Evolutionary conservation across 2,888 invertebrate genomes (phyloP).

Genomic region (Caenorhabditis afra): DNA sequence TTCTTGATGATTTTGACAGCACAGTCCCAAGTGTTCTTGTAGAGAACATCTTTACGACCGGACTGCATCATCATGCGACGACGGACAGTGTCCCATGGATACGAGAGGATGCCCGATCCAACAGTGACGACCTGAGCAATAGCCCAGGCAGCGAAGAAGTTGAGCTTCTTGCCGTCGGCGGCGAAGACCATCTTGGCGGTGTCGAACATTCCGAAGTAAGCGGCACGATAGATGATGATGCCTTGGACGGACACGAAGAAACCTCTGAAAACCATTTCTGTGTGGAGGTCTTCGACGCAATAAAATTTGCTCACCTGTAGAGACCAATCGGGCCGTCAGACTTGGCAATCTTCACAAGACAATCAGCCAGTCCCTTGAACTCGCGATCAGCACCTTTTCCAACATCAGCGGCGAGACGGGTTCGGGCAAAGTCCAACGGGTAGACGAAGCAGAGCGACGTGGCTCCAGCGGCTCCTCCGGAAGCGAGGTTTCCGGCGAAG

Average conservation of each 20-base stretch:
- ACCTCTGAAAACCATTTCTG: constrained; percentile 82
- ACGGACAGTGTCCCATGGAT: constrained; percentile 95
- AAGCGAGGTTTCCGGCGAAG: constrained; percentile 86
- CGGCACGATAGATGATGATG: constrained; percentile 91
- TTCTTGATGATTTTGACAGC: constrained; percentile 90
- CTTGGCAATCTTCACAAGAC: constrained; percentile 87
- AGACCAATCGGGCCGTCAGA: constrained; percentile 90
- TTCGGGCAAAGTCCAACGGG: constrained; percentile 94
- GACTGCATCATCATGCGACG: constrained; percentile 99
- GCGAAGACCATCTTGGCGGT: constrained; percentile 94
- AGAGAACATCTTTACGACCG: constrained; percentile 90
- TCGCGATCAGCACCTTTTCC: constrained; percentile 90
- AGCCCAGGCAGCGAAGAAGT: constrained; percentile 92
- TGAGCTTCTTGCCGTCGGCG: constrained; percentile 91
- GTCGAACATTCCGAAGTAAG: constrained; percentile 96
- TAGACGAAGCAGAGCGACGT: constrained; percentile 95
- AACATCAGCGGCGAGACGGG: constrained; percentile 90
- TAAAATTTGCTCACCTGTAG: constrained; percentile 84
- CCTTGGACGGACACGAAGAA: constrained; percentile 96
- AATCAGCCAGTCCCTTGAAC: constrained; percentile 92
- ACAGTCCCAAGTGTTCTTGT: constrained; percentile 94
- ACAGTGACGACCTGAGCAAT: constrained; percentile 86
- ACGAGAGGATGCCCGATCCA: constrained; percentile 92
- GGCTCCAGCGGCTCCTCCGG: constrained; percentile 94
- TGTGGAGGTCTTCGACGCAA: not conserved